Base-by-base conservation (phyloP, 2,113 vertebrate species). In the Gracilinanus agilis region DNA sequence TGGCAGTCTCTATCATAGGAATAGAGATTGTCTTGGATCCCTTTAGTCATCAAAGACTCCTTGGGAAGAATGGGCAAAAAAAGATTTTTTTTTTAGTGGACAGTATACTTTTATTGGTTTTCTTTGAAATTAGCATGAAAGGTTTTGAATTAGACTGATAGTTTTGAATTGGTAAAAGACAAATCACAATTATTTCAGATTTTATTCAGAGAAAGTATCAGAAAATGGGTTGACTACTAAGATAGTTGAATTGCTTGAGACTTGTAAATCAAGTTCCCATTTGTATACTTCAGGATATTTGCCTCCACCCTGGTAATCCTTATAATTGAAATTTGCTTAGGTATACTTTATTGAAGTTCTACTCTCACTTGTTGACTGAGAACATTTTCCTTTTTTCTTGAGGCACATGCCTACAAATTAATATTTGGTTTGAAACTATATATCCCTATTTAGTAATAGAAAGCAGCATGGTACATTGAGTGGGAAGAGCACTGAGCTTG, bases 231-330 rank as follows among this genome's bases (percentile, higher is more conserved):
- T 75, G 34, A n/a, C 16, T 75, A n/a, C 34, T 21, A 75, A 67
- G 61, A 29, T 67, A 34, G 29, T 19, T 34, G 34, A 75, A 75
- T 75, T 75, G 34, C 16, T 91, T 94, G 61, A 92, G 55, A 56
- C 92, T 88, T 89, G 54, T 23, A 90, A 1, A 40, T 49, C 55
- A n/a, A 92, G 49, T 24, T 90, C 7, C 90, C 90, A 0, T 94
- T 90, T 95, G 90, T 92, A 16, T 90, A n/a, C 44, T 16, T 88
- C 54, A 89, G 90, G 75, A 53, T 58, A 40, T 97, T 75, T 95
- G 91, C 67, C 16, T 95, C 90, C 44, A 44, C 83, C 27, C 40
- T 23, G 53, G 88, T 54, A 88, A 58, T 40, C 49, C 40, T 53
- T 93, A 24, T 75, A 40, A 88, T 11, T 61, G 91, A 44, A 24